Evolutionary conservation across 2,797 vertebrate genomes (phyloP), one percentile per base, ranked within the genome.

Genomic region (Coregonus ussuriensis): DNA sequence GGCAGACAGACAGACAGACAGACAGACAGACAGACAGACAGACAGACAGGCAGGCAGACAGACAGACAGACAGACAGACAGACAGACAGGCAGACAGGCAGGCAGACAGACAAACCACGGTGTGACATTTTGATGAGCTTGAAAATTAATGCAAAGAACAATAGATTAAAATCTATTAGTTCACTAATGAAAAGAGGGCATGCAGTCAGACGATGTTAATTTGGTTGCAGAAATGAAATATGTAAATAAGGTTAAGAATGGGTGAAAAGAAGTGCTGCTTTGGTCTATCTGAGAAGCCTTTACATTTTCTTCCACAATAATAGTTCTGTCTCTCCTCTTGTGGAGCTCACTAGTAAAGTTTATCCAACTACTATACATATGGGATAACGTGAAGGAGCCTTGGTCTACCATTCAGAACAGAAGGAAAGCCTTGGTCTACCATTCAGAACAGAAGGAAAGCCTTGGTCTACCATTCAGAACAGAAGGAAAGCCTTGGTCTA

Each of bases 141-240:
- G 83, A 90, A 80, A 92, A 93, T 90, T 74, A 86, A 88, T 82
- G 84, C 87, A 89, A 88, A 91, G 85, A 93, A 89, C 89, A 92
- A 91, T 85, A 91, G 87, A 91, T 92, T 91, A 62, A 86, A 89
- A 92, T 90, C 85, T 88, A 87, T 92, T 90, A 86, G 84, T 88
- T 84, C 82, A 71, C 77, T 88, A 86, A 89, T 90, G 87, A 85
- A 91, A 88, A 89, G 77, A 75, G 37, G 15, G 14, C 76, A 79
- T 82, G 80, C 77, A 87, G 84, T 88, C 82, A 74, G 77, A 79
- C 76, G 81, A 74, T 88, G 88, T 88, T 91, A 86, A 91, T 90
- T 87, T 84, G 77, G 53, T 79, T 83, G 82, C 84, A 85, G 82
- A 88, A 91, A 89, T 88, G 81, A 87, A 91, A 88, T 86, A 90